Base-by-base conservation (phyloP, 2,888 invertebrate genomes). In the Dendrolimus houi region DNA sequence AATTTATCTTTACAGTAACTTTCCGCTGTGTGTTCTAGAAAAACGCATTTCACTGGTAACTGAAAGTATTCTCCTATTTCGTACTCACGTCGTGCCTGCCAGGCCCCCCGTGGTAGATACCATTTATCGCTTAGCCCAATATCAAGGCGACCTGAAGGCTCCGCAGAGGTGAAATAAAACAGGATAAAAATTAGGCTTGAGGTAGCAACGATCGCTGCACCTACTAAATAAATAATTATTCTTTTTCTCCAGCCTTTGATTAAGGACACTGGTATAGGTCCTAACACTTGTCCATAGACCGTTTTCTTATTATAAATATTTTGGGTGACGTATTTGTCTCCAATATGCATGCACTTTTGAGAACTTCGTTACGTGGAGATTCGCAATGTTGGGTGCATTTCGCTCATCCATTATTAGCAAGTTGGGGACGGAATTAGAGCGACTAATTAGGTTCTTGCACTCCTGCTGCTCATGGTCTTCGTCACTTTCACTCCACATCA, bases 191-290 rank as follows among this genome's bases (percentile, higher is more conserved):
- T 72, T 55, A 88, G 76, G 47, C 74, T 80, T 13, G 70, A 69
- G 53, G 81, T 79, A 17, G 86, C 81, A 52, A 85, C 64, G 59
- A 86, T 68, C n/a, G 85, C 77, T 85, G 88, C 88, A 74, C 87
- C 87, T 62, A 86, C 82, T 76, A 83, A 88, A 62, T 88, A 84
- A 1, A 82, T 85, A 54, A 87, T 81, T 69, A 86, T 84, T 77
- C 87, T 87, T 58, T 88, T 85, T 41, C 75, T 72, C 59, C 75
- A 76, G 52, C 75, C 59, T 60, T 75, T 77, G 62, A 72, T 74
- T 52, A 78, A 71, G 47, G 85, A 81, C 62, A 83, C 75, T 77
- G 87, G 69, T 74, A 85, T 85, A 59, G 87, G 83, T 79, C 87
- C 83, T 70, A 86, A 71, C 69, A 85, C 72, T 10, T 79, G 83